Evolutionary conservation across 2,797 vertebrate genomes (phyloP).

Genomic region (Crenuchus spilurus): DNA sequence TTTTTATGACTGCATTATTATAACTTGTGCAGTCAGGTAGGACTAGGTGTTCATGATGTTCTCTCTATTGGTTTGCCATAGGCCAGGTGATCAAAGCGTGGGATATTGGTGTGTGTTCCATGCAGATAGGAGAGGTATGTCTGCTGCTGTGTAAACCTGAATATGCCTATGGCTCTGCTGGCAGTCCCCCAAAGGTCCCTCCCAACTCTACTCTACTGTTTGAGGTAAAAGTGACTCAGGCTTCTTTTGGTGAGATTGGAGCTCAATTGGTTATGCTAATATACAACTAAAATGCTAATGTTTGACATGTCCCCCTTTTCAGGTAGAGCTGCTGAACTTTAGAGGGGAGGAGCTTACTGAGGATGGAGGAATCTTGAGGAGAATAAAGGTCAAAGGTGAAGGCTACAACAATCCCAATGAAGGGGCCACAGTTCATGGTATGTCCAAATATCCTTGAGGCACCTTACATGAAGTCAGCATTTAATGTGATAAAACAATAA

Average conservation of each 20-base stretch:
- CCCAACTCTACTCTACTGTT: conserved; percentile 89
- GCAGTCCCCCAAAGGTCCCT: conserved; percentile 90
- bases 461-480: background rate
- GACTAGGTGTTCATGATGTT: conserved; percentile 4
- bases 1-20: conserved; percentile 6
- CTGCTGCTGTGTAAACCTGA: conserved; percentile 88
- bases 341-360: conserved; percentile 90
- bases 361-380: conserved; percentile 88
- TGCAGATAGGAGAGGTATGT: conserved; percentile 92
- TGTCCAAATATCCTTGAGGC: conserved; percentile 36
- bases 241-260: too few relatives aligned
- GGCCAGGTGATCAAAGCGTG: conserved; percentile 95
- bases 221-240: conserved; percentile 79
- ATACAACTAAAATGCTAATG: conserved; percentile 5
- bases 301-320: background rate
- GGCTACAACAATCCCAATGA: conserved; percentile 92
- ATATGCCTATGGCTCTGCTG: conserved; percentile 88
- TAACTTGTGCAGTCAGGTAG: background rate
- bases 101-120: conserved; percentile 90
- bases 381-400: conserved; percentile 93
- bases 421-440: conserved; percentile 88
- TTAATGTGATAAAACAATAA: background rate
- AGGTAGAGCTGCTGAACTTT: conserved; percentile 88
- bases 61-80: conserved; percentile 63
- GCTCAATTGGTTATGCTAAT: background rate